Conservation (phyloP, 2,113 vertebrate genomes). For the Podiceps cristatus region DNA sequence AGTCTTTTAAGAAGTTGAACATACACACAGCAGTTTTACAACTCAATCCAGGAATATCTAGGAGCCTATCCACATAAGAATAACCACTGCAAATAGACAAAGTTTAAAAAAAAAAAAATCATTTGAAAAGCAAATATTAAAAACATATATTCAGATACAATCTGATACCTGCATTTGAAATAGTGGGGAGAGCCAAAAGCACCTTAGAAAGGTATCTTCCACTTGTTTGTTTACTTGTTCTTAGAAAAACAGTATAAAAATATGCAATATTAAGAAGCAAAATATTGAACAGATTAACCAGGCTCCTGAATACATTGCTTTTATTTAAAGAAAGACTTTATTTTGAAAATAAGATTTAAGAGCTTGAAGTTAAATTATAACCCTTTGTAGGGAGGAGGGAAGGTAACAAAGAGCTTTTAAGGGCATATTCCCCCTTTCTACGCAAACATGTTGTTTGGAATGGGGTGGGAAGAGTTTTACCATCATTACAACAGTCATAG, state of each 20-base stretch:
- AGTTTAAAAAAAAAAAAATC: background rate
- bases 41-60: background rate
- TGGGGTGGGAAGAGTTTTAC: background rate
- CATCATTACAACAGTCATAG: background rate
- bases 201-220: background rate
- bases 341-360: background rate
- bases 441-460: background rate
- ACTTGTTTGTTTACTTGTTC: background rate
- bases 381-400: background rate
- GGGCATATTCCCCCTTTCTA: background rate
- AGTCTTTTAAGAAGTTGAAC: background rate
- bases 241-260: background rate
- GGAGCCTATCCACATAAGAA: background rate
- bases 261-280: background rate
- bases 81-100: background rate
- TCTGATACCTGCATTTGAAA: background rate
- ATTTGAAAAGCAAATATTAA: background rate
- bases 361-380: background rate
- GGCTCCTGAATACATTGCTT: background rate
- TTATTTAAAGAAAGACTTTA: background rate
- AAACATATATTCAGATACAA: background rate
- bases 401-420: background rate
- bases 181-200: too few species aligned
- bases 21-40: background rate
- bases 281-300: background rate